Evolutionary conservation across 1,140 invertebrate species (phyloP), one percentile per base, ranked within the genome.

Genomic region (Achroia grisella): DNA sequence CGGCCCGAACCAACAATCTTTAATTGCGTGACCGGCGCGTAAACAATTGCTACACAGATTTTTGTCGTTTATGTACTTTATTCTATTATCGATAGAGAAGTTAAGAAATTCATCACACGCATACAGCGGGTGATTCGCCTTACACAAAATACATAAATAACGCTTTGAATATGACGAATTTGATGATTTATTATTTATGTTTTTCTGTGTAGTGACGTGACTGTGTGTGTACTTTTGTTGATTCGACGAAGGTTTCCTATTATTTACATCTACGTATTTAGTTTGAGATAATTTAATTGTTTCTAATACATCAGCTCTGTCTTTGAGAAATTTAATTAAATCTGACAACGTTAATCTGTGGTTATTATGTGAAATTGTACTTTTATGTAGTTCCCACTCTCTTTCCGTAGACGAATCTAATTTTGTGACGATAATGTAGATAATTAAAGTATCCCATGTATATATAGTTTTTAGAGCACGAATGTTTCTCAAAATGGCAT

Each of bases 11-110:
- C 15, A 32, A 31, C 57, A 60, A 1, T 46, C 39, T 8, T 10
- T n/a, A 15, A 45, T 11, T 23, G 42, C 14, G 13, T 58, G 55
- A 5, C 47, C 50, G 3, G 44, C 15, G 6, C 55, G 55, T 37
- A 58, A 44, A 47, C 55, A 51, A 13, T 53, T 58, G 10, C 13
- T 10, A 10, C 54, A 55, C 10, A 55, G 29, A 8, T 46, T 42
- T 9, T 50, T 46, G 8, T 55, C 34, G 6, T 30, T 28, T n/a
- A 47, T 33, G n/a, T 36, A 42, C 17, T 49, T 42, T 23, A 37
- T 30, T 32, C 13, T 49, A 41, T 48, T 39, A n/a, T n/a, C n/a
- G n/a, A n/a, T n/a, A n/a, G n/a, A n/a, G n/a, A n/a, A n/a, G n/a
- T n/a, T n/a, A n/a, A n/a, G n/a, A n/a, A n/a, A n/a, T n/a, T n/a